These are phyloP conservation scores for Pectinophora gossypiella DNA, from an alignment of 1,140 invertebrate species.

Conservation along the genomic window DNA sequence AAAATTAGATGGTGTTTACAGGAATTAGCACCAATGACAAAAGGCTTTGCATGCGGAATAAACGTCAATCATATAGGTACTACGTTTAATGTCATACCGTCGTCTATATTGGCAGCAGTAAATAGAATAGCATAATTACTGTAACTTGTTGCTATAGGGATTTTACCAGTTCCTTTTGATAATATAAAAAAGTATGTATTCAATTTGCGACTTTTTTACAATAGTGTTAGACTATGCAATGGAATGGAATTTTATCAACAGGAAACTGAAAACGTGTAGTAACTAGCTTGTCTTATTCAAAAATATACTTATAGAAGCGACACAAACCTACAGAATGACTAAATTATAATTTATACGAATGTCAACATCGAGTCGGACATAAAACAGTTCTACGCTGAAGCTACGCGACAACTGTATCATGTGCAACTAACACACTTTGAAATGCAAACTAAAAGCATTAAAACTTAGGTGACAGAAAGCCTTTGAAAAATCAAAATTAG, in stretches of 20 bases:
- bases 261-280: neutral
- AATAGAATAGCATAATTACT: neutral
- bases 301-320: neutral
- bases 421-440: constrained; percentile 26
- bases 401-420: constrained; percentile 4
- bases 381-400: neutral
- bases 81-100: neutral
- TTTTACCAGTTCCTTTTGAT: neutral
- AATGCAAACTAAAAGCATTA: constrained; percentile 38
- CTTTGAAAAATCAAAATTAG: constrained; percentile 43
- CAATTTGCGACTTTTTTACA: no score
- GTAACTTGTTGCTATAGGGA: neutral
- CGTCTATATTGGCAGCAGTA: no score
- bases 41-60: no score
- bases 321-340: no score
- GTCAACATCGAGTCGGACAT: neutral
- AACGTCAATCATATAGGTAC: no score
- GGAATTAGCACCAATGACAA: no score
- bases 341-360: neutral
- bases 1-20: no score
- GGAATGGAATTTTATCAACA: no score
- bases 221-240: no score
- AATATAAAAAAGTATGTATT: neutral
- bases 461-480: constrained; percentile 57
- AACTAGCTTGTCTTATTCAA: neutral